Base-by-base conservation (phyloP, 2,113 vertebrate species). In the Oreocharis arfaki region DNA sequence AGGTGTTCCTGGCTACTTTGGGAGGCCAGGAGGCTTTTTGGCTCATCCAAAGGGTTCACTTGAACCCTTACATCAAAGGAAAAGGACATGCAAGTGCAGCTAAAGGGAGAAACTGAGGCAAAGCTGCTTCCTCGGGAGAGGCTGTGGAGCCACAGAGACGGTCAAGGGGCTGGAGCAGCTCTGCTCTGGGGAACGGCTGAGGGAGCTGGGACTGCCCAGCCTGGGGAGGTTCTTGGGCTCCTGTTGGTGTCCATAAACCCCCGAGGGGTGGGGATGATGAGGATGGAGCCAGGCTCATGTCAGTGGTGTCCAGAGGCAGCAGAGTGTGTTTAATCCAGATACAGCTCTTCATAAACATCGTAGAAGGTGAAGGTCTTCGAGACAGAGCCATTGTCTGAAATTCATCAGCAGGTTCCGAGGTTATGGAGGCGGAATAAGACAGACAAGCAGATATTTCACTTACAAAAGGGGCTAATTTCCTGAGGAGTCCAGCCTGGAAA, bases 231-330 rank as follows among this genome's bases (percentile, higher is more conserved):
- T 77, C 22, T 6, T 6, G 22, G 18, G 30, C 3, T 28, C 20
- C 55, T 56, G 7, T 4, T 27, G 32, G 7, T 12, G 8, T 13
- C 13, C 21, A 8, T 3, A 33, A 49, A 56, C 32, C 59, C 15
- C 12, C 11, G 10, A 15, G 22, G 4, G 32, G 8, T 39, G 18
- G 13, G 9, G n/a, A 9, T 16, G 23, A 28, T 23, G 16, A 44
- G 18, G 12, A 32, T 3, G 1, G 30, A 84, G 8, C 39, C 44
- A 39, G 17, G 37, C 35, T 50, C 0, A 0, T 46, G n/a, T 9
- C 56, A 27, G 68, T 44, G 41, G 18, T 47, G 33, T 20, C 23
- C 79, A 37, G 23, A 17, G 41, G 10, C 12, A 13, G 53, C 12
- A 69, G n/a, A 16, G 44, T 14, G 10, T 8, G 7, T 44, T 49